A percentile compares a stretch with the other conserved stretches of the same genome.
Evolutionary conservation across 2,113 vertebrate genomes (phyloP).

Genomic region (Planiliza haematocheilus): DNA sequence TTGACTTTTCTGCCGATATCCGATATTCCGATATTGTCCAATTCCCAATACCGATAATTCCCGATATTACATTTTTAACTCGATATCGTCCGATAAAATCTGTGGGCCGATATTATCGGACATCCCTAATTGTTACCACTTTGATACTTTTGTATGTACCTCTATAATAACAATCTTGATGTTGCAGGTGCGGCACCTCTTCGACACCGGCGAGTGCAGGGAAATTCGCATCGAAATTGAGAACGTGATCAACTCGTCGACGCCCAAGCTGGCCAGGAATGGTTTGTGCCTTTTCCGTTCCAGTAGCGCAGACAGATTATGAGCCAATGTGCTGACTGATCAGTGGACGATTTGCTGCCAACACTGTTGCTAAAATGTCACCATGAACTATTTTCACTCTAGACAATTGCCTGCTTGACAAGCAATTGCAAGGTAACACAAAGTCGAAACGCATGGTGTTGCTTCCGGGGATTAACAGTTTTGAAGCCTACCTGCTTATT

Average conservation of each 20-base stretch:
- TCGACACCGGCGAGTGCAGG: constrained; percentile 90
- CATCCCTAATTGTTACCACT: too few species aligned
- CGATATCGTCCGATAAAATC: too few species aligned
- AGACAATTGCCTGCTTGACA: constrained; percentile 81
- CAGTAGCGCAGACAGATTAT: background rate
- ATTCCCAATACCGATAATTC: too few species aligned
- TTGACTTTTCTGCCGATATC: too few species aligned
- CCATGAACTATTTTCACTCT: constrained; percentile 72
- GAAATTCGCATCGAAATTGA: constrained; percentile 92
- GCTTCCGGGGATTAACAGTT: constrained; percentile 39
- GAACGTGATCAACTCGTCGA: constrained; percentile 90
- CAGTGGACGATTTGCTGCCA: constrained; percentile 34
- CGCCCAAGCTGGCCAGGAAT: constrained; percentile 91
- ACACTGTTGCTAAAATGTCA: constrained; percentile 65
- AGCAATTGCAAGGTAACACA: constrained; percentile 83
- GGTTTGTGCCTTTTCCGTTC: constrained; percentile 81
- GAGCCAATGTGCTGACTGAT: constrained; percentile 6
- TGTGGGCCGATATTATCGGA: too few species aligned
- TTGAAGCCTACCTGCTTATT: constrained; percentile 30
- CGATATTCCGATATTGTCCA: too few species aligned
- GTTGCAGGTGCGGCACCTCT: constrained; percentile 91
- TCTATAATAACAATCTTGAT: background rate
- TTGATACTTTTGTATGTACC: too few species aligned
- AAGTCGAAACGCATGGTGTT: constrained; percentile 71
- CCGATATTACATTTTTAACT: too few species aligned